These are phyloP conservation scores for Sogatella furcifera DNA, from an alignment of 1,140 invertebrate species.

Conservation along the genomic window DNA sequence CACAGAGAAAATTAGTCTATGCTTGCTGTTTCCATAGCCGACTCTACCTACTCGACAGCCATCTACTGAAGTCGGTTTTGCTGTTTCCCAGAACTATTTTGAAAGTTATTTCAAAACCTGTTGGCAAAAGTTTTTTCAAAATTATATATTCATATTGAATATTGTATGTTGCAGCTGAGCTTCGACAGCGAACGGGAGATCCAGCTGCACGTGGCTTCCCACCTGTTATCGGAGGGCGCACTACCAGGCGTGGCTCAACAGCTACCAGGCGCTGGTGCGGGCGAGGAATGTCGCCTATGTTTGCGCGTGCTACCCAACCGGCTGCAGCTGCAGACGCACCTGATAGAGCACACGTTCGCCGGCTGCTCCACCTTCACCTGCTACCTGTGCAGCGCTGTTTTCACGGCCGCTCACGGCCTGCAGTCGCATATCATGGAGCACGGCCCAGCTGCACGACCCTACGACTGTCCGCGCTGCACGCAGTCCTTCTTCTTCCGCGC, in stretches of 20 bases:
- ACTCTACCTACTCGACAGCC: too few species aligned
- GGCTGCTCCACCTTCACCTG: slow-evolving; percentile 73
- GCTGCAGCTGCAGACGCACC: slow-evolving; percentile 73
- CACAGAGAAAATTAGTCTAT: too few species aligned
- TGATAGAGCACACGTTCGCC: slow-evolving; percentile 87
- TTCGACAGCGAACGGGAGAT: slow-evolving; percentile 56
- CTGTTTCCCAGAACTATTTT: too few species aligned
- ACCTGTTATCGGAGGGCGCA: slow-evolving; percentile 39
- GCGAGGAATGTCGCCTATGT: slow-evolving; percentile 65
- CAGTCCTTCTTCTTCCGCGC: slow-evolving; percentile 85
- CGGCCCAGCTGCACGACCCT: slow-evolving; percentile 61
- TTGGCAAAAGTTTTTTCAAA: too few species aligned
- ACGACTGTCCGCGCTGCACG: slow-evolving; percentile 71
- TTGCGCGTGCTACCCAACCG: slow-evolving; percentile 54
- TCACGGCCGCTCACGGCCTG: slow-evolving; percentile 61
- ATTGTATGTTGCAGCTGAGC: slow-evolving; percentile 37
- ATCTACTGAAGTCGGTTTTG: too few species aligned
- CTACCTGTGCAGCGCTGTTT: slow-evolving; percentile 78
- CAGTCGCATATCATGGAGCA: slow-evolving; percentile 77
- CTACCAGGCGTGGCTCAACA: slow-evolving; percentile 35
- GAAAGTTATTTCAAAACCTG: too few species aligned
- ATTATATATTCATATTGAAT: too few species aligned
- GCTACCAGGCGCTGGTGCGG: slow-evolving; percentile 33
- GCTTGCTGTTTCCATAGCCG: too few species aligned
- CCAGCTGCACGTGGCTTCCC: slow-evolving; percentile 44